phyloP scores from a whole-genome alignment of 2,113 vertebrate genomes.

The Thomomys bottae region DNA sequence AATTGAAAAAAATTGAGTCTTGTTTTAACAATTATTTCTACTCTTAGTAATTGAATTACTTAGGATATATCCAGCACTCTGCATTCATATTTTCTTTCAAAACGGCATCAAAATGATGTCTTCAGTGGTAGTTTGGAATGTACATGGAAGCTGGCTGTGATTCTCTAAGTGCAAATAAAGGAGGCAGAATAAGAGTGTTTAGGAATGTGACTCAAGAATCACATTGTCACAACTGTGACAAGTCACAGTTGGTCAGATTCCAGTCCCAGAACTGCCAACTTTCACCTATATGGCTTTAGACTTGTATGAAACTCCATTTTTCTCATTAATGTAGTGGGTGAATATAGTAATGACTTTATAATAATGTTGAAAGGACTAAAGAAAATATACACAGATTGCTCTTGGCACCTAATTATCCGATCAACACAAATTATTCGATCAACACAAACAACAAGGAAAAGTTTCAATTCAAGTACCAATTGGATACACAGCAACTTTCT shows the following conservation, averaged over 20 bases:
- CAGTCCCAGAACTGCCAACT: neutral
- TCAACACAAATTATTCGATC: neutral
- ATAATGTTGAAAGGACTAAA: neutral
- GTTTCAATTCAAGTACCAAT: neutral
- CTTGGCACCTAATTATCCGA: neutral
- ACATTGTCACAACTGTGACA: too few relatives aligned
- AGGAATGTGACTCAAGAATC: neutral
- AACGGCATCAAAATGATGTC: neutral
- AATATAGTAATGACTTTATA: neutral
- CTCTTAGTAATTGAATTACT: neutral
- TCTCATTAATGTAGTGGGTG: neutral
- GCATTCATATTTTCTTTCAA: conserved; percentile 39
- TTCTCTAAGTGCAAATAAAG: neutral
- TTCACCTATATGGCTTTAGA: conserved; percentile 21
- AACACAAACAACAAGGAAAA: neutral
- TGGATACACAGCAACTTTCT: neutral
- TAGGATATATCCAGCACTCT: neutral
- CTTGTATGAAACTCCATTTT: neutral
- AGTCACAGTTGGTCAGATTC: neutral
- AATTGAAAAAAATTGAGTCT: conserved; percentile 37
- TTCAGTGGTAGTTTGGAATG: neutral
- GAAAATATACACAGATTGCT: conserved; percentile 2
- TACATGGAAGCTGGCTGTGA: neutral
- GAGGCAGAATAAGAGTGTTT: neutral
- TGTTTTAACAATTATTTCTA: conserved; percentile 18